Base-by-base conservation (phyloP, 1,140 invertebrate genomes). In the Drosophila ohnishii region DNA sequence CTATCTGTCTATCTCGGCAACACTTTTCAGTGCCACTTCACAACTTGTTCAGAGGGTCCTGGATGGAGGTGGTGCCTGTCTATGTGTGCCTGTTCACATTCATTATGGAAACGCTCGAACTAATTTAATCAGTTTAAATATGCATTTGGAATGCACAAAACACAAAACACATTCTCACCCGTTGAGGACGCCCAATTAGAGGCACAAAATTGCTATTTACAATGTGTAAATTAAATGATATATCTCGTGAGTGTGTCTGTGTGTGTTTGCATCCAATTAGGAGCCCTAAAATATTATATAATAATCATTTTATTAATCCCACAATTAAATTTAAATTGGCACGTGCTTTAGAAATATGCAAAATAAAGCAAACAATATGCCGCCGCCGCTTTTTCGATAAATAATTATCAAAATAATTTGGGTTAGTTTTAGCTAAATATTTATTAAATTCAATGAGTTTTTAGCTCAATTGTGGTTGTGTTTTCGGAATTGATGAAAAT, bases 121-220 rank as follows among this genome's bases (percentile, higher is more conserved):
- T 76, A 66, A 83, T 84, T 83, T 78, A 82, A 85, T 82, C 78
- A 82, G 69, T 78, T 78, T 80, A 72, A 76, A 75, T 79, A 75
- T 83, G 75, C 65, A 80, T 62, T 67, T 42, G 28, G 39, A 45
- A 63, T 76, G 69, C 73, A 63, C 50, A 56, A 40, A 50, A 40
- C 35, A 19, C 25, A 50, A 40, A 32, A 25, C 25, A 32, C 45
- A 56, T 44, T 22, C 34, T 25, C 8, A 3, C 34, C 37, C 39
- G 32, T 25, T 5, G 57, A 40, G 25, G 37, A 42, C 9, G 32
- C 40, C 47, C 63, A 86, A 86, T 85, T 85, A 66, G 78, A 57
- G 61, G 35, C 39, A 57, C 58, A 58, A 42, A 63, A 75, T 71
- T 70, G 62, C 28, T 64, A 75, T 82, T 86, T 85, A 71, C 75